Evolutionary conservation across 1,140 invertebrate genomes (phyloP).

Genomic region (Bombus sylvicola): DNA sequence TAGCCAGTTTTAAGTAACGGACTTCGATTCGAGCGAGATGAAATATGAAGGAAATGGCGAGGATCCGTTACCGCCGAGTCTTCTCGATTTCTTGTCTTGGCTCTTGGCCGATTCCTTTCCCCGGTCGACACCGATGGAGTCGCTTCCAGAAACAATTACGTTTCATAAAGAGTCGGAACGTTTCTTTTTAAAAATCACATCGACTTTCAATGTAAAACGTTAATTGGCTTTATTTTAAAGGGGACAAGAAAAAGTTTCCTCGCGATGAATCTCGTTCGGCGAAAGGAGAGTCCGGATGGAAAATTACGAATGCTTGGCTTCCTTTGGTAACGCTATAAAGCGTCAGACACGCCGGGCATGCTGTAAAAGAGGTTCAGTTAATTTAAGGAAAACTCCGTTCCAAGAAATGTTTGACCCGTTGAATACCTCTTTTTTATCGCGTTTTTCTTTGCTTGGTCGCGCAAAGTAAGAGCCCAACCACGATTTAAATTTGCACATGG

Average conservation of each 20-base stretch:
- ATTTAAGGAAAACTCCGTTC: not conserved
- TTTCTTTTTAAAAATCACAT: slow-evolving; percentile 18
- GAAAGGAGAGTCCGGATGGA: not conserved
- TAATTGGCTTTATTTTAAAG: slow-evolving; percentile 34
- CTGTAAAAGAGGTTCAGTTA: slow-evolving; percentile 16
- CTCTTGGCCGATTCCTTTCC: not conserved
- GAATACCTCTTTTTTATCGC: not conserved
- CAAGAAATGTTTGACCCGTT: not conserved
- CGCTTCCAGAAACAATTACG: slow-evolving; percentile 24
- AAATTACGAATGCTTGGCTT: slow-evolving; percentile 8
- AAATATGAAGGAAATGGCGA: slow-evolving; percentile 30
- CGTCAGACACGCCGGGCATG: not conserved
- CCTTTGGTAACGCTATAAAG: not conserved
- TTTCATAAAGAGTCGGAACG: not conserved
- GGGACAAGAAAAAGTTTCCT: not conserved
- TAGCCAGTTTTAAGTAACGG: slow-evolving; percentile 43
- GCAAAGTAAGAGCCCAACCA: not conserved
- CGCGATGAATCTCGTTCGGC: not conserved
- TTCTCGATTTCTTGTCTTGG: not conserved
- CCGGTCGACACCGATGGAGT: not conserved
- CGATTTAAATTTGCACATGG: not conserved
- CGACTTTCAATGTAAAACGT: slow-evolving; percentile 33
- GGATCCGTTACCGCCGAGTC: slow-evolving; percentile 6
- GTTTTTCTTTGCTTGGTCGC: not conserved
- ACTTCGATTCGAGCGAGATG: slow-evolving; percentile 32